A percentile compares a stretch with the other conserved stretches of the same genome.
Evolutionary conservation across 2,888 invertebrate genomes (phyloP).

Genomic region (Volucella zonaria): DNA sequence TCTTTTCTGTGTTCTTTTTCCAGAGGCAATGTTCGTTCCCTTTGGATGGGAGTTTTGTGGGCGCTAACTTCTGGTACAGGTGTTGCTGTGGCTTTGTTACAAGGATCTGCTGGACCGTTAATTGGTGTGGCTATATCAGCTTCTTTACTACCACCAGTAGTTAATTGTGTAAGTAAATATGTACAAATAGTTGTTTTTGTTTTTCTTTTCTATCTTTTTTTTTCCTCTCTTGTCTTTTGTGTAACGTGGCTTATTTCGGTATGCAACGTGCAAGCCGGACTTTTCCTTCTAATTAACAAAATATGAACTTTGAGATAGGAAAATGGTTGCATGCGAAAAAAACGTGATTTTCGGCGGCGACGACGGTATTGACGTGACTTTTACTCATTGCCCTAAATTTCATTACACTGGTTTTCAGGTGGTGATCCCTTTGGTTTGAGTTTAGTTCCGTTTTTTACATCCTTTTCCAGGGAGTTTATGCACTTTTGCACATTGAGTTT

Average conservation of each 20-base stretch:
- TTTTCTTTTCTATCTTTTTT: neutral
- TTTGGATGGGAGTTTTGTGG: slow-evolving; percentile 91
- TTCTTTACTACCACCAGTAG: slow-evolving; percentile 92
- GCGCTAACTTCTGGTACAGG: slow-evolving; percentile 90
- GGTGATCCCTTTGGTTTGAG: neutral
- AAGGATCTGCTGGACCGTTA: slow-evolving; percentile 92
- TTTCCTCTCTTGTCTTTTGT: too few species aligned
- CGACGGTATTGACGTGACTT: neutral
- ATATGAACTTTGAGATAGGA: neutral
- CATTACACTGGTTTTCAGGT: neutral
- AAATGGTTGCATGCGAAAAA: neutral
- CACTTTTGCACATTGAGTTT: too few species aligned
- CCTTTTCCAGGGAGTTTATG: too few species aligned
- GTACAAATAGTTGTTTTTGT: neutral
- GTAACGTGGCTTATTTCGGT: too few species aligned
- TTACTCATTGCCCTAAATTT: slow-evolving; percentile 3
- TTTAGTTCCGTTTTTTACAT: neutral
- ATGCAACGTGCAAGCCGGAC: too few species aligned
- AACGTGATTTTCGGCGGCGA: slow-evolving; percentile 15
- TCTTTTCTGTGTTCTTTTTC: slow-evolving; percentile 66
- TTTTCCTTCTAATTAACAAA: too few species aligned
- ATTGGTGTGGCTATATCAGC: slow-evolving; percentile 96
- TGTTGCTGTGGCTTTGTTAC: slow-evolving; percentile 92
- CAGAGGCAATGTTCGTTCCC: slow-evolving; percentile 88
- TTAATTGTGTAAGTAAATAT: slow-evolving; percentile 88